Percentiles rank a stretch among this genome's conserved stretches.
phyloP scores from a whole-genome alignment of 2,888 invertebrate genomes.

The Trilocha varians region DNA sequence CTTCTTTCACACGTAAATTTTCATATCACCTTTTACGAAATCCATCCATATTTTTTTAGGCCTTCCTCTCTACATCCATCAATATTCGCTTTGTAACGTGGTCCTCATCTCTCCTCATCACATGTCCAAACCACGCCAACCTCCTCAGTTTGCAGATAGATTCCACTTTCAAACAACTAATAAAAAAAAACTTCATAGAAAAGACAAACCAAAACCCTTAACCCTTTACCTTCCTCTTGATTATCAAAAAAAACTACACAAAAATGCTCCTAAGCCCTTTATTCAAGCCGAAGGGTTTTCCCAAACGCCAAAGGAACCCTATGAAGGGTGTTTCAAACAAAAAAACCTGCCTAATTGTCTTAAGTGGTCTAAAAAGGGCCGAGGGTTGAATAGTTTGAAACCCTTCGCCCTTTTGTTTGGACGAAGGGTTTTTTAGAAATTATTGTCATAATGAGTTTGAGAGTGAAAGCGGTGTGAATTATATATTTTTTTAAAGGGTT shows the following conservation, averaged over 20 bases:
- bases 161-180: too few relatives aligned
- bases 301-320: slow-evolving; percentile 14
- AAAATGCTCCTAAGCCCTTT: not conserved
- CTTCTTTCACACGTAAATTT: too few relatives aligned
- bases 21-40: too few relatives aligned
- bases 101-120: too few relatives aligned
- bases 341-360: slow-evolving; percentile 47
- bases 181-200: too few relatives aligned
- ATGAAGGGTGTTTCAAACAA: slow-evolving; percentile 24
- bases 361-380: slow-evolving; percentile 42
- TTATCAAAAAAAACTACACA: not conserved
- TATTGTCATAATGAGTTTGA: slow-evolving; percentile 26
- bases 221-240: not conserved
- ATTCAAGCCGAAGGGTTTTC: not conserved
- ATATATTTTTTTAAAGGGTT: too few relatives aligned
- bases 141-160: too few relatives aligned
- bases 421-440: slow-evolving; percentile 27
- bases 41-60: too few relatives aligned
- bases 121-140: too few relatives aligned
- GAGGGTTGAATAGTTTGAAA: slow-evolving; percentile 31
- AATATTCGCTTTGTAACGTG: too few relatives aligned
- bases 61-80: too few relatives aligned
- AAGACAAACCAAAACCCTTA: not conserved
- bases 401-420: slow-evolving; percentile 32
- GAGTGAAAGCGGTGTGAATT: slow-evolving; percentile 7